phyloP scores from a whole-genome alignment of 2,797 vertebrate species.

The Poecilia wingei region DNA sequence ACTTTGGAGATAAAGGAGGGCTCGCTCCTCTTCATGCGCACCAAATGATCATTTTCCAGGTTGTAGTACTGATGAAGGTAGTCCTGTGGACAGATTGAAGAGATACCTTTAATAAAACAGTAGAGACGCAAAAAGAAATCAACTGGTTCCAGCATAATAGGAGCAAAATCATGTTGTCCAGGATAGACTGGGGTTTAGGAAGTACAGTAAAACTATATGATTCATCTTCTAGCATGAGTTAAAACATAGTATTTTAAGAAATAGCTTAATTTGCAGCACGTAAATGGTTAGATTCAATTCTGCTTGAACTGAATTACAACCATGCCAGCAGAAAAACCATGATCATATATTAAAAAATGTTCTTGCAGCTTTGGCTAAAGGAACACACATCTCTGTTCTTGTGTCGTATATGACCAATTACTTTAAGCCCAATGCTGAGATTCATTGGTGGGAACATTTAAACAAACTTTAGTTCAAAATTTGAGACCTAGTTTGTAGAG shows the following conservation, averaged over 20 bases:
- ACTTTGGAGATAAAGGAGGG: slow-evolving; percentile 75
- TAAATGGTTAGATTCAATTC: background rate
- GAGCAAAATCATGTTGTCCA: background rate
- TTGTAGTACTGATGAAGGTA: slow-evolving; percentile 80
- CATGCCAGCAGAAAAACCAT: background rate
- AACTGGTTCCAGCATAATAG: background rate
- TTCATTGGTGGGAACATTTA: background rate
- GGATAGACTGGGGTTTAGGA: background rate
- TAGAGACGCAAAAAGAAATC: background rate
- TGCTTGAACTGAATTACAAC: background rate
- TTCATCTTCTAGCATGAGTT: background rate
- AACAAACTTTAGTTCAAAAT: background rate
- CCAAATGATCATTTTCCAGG: slow-evolving; percentile 61
- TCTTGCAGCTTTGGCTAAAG: background rate
- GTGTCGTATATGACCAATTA: background rate
- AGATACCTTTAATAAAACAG: slow-evolving; percentile 1
- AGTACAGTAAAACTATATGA: background rate
- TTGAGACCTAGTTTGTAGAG: background rate
- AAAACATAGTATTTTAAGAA: background rate
- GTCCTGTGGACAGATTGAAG: slow-evolving; percentile 62
- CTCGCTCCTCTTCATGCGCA: slow-evolving; percentile 70
- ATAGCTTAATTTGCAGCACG: background rate
- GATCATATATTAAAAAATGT: background rate
- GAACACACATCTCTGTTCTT: background rate
- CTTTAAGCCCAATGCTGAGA: background rate